Base-by-base conservation (phyloP, 2,888 invertebrate species). In the Mamestra brassicae region DNA sequence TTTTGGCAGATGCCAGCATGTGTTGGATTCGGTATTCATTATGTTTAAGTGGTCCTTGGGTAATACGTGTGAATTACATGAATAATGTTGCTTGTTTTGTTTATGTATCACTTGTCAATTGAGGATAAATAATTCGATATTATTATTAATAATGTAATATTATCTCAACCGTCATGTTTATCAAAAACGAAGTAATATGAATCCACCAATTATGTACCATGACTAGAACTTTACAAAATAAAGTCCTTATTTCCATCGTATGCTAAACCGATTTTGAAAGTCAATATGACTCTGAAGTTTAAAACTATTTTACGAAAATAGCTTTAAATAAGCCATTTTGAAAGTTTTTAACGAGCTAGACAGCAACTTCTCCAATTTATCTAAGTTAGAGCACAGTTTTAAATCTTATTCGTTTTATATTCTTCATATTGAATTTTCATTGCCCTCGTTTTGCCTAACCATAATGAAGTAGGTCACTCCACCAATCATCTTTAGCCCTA, bases 391-490 rank as follows among this genome's bases (percentile, higher is more conserved):
- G 50, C 54, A 54, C 61, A 80, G 55, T 74, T 80, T 77, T 60
- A 42, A 71, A 66, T 68, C 36, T 76, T 71, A 78, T 74, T 76
- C 55, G 60, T 66, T 76, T 80, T 76, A 74, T 80, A 74, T 65
- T 63, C 71, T 62, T 55, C 62, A 63, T 80, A 83, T 86, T 71
- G 86, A 74, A 80, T 83, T 71, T 80, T 80, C 76, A 86, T 80
- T 87, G 71, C 45, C 70, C 78, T 71, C 64, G 60, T 81, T 85
- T 70, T 36, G 76, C 38, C 69, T 47, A 70, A 57, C 68, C 60
- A 86, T 87, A 74, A 85, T 66, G 67, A 83, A 76, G 76, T 85
- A 74, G 86, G 78, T 86, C 86, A 76, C 69, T 74, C 42, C 63
- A 71, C 60, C 62, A 69, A 75, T 75, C 58, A 74, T 73, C 45